phyloP scores from a whole-genome alignment of 2,797 vertebrate genomes.

The Bradypodion pumilum region DNA sequence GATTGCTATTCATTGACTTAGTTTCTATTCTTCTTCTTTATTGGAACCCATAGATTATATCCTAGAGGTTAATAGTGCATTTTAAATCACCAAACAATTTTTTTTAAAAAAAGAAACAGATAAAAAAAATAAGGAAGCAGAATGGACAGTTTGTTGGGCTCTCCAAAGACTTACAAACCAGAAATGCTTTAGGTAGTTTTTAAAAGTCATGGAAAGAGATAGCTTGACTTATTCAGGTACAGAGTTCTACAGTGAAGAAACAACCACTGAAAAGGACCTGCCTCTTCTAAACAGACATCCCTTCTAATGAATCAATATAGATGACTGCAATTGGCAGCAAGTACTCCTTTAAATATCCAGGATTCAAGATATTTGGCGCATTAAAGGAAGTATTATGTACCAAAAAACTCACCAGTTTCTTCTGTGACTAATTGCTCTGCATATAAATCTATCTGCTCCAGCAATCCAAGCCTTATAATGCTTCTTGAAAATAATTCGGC shows the following conservation, averaged over 20 bases:
- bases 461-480: not conserved
- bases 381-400: not conserved
- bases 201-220: not conserved
- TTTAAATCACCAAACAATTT: not conserved
- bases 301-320: not conserved
- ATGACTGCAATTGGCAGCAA: not conserved
- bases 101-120: not conserved
- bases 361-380: not conserved
- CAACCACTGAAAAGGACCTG: not conserved
- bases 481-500: not conserved
- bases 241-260: not conserved
- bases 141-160: not conserved
- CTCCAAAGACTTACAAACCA: not conserved
- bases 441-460: not conserved
- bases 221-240: not conserved
- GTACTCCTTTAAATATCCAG: not conserved
- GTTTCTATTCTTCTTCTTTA: not conserved
- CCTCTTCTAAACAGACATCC: not conserved
- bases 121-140: not conserved
- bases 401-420: not conserved
- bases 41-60: not conserved
- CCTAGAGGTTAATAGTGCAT: not conserved
- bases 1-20: not conserved
- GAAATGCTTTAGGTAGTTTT: not conserved
- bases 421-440: not conserved